Evolutionary conservation across 2,113 vertebrate species (phyloP).

Genomic region (Nibea coibor): DNA sequence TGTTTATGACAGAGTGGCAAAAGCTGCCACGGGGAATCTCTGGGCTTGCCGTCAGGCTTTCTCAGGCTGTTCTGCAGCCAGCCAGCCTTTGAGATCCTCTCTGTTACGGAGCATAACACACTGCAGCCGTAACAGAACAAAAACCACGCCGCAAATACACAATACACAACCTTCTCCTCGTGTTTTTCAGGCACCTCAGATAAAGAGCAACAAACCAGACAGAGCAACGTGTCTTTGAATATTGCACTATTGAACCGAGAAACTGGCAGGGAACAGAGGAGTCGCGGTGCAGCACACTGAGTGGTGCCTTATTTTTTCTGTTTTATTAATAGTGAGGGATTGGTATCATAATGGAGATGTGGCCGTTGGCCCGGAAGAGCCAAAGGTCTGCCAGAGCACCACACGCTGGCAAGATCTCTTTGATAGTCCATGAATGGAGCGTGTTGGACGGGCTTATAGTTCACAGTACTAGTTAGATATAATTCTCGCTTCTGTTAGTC

Average conservation of each 20-base stretch:
- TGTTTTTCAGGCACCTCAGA: conserved; percentile 50
- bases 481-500: conserved; percentile 30
- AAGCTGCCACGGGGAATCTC: conserved; percentile 81
- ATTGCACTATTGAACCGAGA: conserved; percentile 30
- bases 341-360: conserved; percentile 11
- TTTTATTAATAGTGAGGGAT: conserved; percentile 53
- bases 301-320: conserved; percentile 39
- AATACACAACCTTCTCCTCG: conserved; percentile 41
- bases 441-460: conserved; percentile 7
- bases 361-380: conserved; percentile 55
- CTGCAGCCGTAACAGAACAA: conserved; percentile 65
- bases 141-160: conserved; percentile 52
- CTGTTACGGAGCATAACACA: conserved; percentile 64
- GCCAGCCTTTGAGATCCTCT: conserved; percentile 76
- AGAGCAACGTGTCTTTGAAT: conserved; percentile 38
- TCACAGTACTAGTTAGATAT: conserved; percentile 8
- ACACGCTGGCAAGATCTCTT: conserved; percentile 43
- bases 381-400: conserved; percentile 51
- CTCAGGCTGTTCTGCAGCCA: conserved; percentile 77
- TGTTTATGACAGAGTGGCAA: conserved; percentile 82
- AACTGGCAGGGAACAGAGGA: conserved; percentile 25
- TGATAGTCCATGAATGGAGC: conserved; percentile 40
- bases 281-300: conserved; percentile 14
- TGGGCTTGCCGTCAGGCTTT: conserved; percentile 77
- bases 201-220: conserved; percentile 44